These are phyloP conservation scores for Drosophila takahashii DNA, from an alignment of 1,140 invertebrate species.

Conservation along the genomic window DNA sequence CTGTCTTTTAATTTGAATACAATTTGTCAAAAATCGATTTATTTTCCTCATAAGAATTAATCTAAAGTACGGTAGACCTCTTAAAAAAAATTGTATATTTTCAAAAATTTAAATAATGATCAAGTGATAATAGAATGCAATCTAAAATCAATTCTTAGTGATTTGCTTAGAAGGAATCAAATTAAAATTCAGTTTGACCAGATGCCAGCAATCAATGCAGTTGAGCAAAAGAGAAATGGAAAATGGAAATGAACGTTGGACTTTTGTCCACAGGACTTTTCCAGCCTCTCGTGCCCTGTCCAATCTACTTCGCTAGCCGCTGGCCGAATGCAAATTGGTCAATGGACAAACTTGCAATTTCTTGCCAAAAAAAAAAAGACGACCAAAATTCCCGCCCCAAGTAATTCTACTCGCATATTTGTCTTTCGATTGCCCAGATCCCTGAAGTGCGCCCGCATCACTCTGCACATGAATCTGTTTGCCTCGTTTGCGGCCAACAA, in stretches of 20 bases:
- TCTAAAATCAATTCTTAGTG: constrained; percentile 4
- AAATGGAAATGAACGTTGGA: constrained; percentile 10
- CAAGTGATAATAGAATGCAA: background rate
- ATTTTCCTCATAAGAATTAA: background rate
- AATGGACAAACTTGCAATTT: constrained; percentile 18
- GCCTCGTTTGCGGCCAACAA: constrained; percentile 94
- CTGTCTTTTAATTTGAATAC: too few relatives aligned
- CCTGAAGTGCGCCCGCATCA: constrained; percentile 92
- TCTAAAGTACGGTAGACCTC: too few relatives aligned
- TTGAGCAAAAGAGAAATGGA: background rate
- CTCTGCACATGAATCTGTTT: constrained; percentile 97
- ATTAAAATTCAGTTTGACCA: constrained; percentile 10
- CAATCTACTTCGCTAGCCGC: constrained; percentile 12
- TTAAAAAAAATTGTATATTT: too few relatives aligned
- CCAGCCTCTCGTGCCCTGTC: background rate
- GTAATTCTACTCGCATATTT: constrained; percentile 24
- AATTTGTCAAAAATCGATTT: background rate
- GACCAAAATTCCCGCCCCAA: constrained; percentile 2
- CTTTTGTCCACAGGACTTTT: constrained; percentile 7
- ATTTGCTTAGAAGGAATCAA: background rate
- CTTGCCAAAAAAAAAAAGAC: background rate
- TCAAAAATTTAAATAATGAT: background rate
- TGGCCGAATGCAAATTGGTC: constrained; percentile 30
- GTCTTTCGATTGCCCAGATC: constrained; percentile 85
- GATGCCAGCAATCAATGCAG: constrained; percentile 5